Percentiles rank a stretch among this genome's conserved stretches.
These are phyloP conservation scores for Peromyscus eremicus DNA, from an alignment of 2,797 vertebrate species.

Conservation along the genomic window DNA sequence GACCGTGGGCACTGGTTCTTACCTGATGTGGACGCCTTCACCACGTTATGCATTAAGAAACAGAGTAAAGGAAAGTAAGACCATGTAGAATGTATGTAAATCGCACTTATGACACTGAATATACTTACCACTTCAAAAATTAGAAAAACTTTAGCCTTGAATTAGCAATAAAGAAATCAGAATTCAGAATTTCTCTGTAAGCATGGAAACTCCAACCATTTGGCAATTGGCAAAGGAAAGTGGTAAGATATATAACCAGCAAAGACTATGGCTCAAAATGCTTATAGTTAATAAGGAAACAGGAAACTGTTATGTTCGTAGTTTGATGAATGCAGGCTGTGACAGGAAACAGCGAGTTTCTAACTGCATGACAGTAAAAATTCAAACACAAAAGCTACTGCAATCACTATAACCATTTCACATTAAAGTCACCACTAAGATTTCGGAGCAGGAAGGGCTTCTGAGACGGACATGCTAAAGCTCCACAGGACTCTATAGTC, in stretches of 20 bases:
- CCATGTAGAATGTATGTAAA: slow-evolving; percentile 86
- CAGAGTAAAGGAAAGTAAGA: slow-evolving; percentile 86
- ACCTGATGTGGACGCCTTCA: slow-evolving; percentile 93
- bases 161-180: slow-evolving; percentile 37
- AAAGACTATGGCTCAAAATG: slow-evolving; percentile 67
- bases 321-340: slow-evolving; percentile 76
- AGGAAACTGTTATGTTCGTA: slow-evolving; percentile 77
- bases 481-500: not conserved
- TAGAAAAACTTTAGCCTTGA: slow-evolving; percentile 66
- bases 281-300: slow-evolving; percentile 80
- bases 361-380: slow-evolving; percentile 72
- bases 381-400: slow-evolving; percentile 61
- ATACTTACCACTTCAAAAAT: slow-evolving; percentile 55
- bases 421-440: slow-evolving; percentile 5
- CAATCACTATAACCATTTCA: not conserved
- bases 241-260: slow-evolving; percentile 30
- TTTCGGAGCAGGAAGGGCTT: not conserved
- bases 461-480: slow-evolving; percentile 14
- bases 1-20: slow-evolving; percentile 85
- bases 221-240: slow-evolving; percentile 66
- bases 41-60: slow-evolving; percentile 94
- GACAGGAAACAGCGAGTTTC: slow-evolving; percentile 80
- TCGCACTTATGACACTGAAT: slow-evolving; percentile 57
- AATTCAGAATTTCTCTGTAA: slow-evolving; percentile 60
- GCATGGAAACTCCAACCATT: slow-evolving; percentile 40